These are phyloP conservation scores for Leucophenga varia DNA, from an alignment of 1,140 invertebrate species.

Conservation along the genomic window DNA sequence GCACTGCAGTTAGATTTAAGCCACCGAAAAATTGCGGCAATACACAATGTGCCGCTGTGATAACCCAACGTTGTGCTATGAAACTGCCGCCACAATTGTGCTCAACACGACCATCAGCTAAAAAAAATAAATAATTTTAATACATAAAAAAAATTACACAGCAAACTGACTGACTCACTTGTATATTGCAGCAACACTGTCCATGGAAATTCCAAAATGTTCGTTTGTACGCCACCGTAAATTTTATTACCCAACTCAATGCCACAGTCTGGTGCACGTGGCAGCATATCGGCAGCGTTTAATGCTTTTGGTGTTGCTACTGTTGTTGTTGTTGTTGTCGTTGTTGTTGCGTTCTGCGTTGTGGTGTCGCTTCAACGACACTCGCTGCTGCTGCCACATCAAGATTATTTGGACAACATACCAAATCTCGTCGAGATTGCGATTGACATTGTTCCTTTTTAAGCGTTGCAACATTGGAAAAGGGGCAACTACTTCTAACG, in stretches of 20 bases:
- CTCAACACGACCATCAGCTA: neutral
- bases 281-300: constrained; percentile 17
- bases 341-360: constrained; percentile 7
- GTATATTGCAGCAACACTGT: constrained; percentile 33
- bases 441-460: constrained; percentile 26
- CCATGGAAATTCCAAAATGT: constrained; percentile 37
- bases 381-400: too few relatives aligned
- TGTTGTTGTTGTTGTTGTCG: neutral
- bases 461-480: too few relatives aligned
- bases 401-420: constrained; percentile 28
- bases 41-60: constrained; percentile 63
- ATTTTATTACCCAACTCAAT: constrained; percentile 21
- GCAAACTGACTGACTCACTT: too few relatives aligned
- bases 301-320: neutral
- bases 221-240: constrained; percentile 19
- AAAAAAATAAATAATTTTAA: neutral
- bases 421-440: constrained; percentile 26
- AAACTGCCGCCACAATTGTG: constrained; percentile 61
- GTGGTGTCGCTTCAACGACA: too few relatives aligned
- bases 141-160: neutral
- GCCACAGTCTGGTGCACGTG: constrained; percentile 31
- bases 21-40: constrained; percentile 56
- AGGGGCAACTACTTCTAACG: too few relatives aligned
- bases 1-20: constrained; percentile 52
- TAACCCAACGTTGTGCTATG: constrained; percentile 59